Evolutionary conservation across 2,888 invertebrate species (phyloP).

Genomic region (Nymphalis urticae): DNA sequence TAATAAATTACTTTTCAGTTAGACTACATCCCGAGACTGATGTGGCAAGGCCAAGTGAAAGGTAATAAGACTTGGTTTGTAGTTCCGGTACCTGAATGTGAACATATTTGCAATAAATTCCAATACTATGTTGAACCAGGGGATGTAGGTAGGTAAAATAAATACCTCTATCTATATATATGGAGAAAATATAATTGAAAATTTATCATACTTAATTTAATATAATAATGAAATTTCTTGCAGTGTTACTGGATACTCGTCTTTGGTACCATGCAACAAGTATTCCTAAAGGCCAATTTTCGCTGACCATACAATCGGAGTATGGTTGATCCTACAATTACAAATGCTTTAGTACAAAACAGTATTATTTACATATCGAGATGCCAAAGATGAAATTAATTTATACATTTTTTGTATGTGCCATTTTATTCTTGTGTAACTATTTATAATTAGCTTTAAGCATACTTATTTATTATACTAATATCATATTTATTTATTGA

Average conservation of each 20-base stretch:
- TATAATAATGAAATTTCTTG: constrained; percentile 46
- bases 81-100: constrained; percentile 93
- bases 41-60: constrained; percentile 96
- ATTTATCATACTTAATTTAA: background rate
- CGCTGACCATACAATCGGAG: constrained; percentile 94
- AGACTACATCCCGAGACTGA: constrained; percentile 93
- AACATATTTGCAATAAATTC: constrained; percentile 86
- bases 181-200: background rate
- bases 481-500: constrained; percentile 49
- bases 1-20: constrained; percentile 83
- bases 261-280: constrained; percentile 95
- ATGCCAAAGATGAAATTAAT: constrained; percentile 69
- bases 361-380: constrained; percentile 66
- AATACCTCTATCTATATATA: constrained; percentile 31
- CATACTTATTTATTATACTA: constrained; percentile 48
- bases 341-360: constrained; percentile 54
- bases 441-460: constrained; percentile 53
- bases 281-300: constrained; percentile 90
- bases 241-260: constrained; percentile 93
- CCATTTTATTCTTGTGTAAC: constrained; percentile 70
- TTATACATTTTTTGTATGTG: constrained; percentile 56
- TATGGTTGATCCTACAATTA: constrained; percentile 84
- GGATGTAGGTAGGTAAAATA: constrained; percentile 85
- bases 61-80: constrained; percentile 93
- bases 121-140: constrained; percentile 91